Conservation (phyloP, 64 coral and sea anemone species). For the Montipora capricornis region DNA sequence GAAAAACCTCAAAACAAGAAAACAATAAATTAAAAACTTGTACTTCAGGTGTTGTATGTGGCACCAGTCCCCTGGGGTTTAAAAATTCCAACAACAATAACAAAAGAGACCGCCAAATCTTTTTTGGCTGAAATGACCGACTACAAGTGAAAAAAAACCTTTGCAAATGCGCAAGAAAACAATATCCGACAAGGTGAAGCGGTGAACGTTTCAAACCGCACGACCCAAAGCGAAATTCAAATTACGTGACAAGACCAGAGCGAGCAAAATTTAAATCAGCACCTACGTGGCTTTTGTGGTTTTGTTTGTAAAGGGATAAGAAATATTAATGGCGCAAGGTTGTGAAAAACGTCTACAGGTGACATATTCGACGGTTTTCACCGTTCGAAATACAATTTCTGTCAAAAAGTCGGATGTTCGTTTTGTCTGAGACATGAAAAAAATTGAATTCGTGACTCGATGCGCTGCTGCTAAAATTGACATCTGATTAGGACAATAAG, state of each 20-base stretch:
- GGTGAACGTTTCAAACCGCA: not conserved
- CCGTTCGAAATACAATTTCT: not conserved
- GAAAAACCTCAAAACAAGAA: not conserved
- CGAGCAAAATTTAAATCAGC: conserved; percentile 27
- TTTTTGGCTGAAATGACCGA: not conserved
- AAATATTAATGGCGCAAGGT: conserved; percentile 46
- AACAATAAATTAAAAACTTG: conserved; percentile 26
- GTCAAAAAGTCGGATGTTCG: not conserved
- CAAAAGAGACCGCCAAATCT: conserved; percentile 26
- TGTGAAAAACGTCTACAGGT: not conserved
- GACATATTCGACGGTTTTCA: not conserved
- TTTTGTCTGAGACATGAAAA: not conserved
- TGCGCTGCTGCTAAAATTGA: not conserved
- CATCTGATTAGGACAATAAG: conserved; percentile 31
- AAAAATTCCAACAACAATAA: not conserved
- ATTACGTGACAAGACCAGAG: conserved; percentile 31
- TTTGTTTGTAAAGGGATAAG: conserved; percentile 47
- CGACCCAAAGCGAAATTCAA: conserved; percentile 23
- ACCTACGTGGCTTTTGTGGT: conserved; percentile 51
- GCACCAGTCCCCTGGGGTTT: conserved; percentile 22
- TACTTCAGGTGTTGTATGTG: not conserved
- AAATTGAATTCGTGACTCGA: not conserved
- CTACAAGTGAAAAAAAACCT: not conserved
- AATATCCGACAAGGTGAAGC: not conserved
- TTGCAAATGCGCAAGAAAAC: not conserved